phyloP scores from a whole-genome alignment of 2,888 invertebrate species.

The Allophyes oxyacanthae region DNA sequence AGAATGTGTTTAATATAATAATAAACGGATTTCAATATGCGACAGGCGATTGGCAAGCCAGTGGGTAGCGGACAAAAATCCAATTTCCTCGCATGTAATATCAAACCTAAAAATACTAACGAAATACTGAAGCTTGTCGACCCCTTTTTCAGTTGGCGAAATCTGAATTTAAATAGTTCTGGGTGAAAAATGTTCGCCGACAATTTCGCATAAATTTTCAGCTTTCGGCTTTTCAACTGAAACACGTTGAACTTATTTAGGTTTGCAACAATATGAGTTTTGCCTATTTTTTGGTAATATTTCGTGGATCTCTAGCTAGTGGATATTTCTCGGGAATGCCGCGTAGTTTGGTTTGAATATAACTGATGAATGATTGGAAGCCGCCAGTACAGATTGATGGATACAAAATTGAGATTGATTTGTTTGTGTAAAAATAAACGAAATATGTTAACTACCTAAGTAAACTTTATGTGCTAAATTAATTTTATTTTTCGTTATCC shows the following conservation, averaged over 20 bases:
- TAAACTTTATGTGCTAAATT: too few species aligned
- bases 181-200: conserved; percentile 42
- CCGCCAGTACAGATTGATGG: too few species aligned
- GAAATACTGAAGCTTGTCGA: conserved; percentile 8
- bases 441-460: too few species aligned
- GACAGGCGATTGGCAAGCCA: conserved; percentile 8
- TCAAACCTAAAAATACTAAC: conserved; percentile 23
- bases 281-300: conserved; percentile 17
- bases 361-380: too few species aligned
- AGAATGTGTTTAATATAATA: neutral
- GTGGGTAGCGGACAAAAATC: conserved; percentile 5
- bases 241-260: conserved; percentile 39
- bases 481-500: too few species aligned
- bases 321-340: too few species aligned
- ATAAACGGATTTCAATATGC: neutral
- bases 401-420: too few species aligned
- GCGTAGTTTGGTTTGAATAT: too few species aligned
- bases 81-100: conserved; percentile 34
- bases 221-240: conserved; percentile 37
- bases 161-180: conserved; percentile 45
- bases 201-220: conserved; percentile 39
- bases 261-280: conserved; percentile 29
- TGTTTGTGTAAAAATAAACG: too few species aligned
- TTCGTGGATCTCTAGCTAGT: neutral
- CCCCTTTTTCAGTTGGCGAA: conserved; percentile 28